Conservation (phyloP, 2,888 invertebrate species). For the Stenchaetothrips biformis region DNA sequence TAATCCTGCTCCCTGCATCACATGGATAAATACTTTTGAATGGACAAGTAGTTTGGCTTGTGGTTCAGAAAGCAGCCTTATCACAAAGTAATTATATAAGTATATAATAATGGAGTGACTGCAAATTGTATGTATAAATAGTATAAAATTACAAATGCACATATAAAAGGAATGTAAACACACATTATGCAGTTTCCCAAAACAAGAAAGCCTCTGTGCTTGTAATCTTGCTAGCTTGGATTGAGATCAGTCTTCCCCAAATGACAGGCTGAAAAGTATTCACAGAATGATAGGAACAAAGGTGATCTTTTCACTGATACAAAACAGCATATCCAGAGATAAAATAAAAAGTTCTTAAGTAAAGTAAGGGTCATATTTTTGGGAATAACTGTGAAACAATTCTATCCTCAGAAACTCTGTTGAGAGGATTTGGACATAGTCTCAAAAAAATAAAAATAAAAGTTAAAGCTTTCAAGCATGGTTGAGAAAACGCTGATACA, state of each 20-base stretch:
- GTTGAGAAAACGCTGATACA: too few species aligned
- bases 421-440: too few species aligned
- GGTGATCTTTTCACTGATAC: not conserved
- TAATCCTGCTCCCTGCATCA: not conserved
- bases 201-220: not conserved
- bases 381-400: too few species aligned
- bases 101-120: not conserved
- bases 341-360: too few species aligned
- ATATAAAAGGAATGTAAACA: slow-evolving; percentile 1
- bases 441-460: too few species aligned
- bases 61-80: not conserved
- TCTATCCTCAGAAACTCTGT: too few species aligned
- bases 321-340: too few species aligned
- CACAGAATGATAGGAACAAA: not conserved
- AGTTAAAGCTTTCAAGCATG: too few species aligned
- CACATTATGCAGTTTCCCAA: not conserved
- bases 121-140: not conserved
- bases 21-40: slow-evolving; percentile 3
- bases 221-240: not conserved
- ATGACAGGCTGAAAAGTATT: not conserved
- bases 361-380: too few species aligned
- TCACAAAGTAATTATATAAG: not conserved
- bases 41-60: not conserved
- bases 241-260: not conserved
- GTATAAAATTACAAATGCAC: not conserved